These are phyloP conservation scores for Picathartes gymnocephalus DNA, from an alignment of 2,113 vertebrate species.

Conservation along the genomic window DNA sequence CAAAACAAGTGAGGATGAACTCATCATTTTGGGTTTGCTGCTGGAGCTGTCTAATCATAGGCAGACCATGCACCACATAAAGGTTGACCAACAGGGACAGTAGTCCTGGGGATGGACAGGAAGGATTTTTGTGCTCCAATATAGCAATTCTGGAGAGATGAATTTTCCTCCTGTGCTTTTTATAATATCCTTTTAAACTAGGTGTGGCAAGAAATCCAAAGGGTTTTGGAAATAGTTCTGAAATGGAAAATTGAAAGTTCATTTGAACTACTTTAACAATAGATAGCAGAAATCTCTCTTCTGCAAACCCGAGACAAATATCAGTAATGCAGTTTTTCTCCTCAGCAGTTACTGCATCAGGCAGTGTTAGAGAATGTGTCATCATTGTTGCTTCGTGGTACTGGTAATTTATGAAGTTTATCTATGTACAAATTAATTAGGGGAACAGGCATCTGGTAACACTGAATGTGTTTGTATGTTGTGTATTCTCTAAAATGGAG, in stretches of 20 bases:
- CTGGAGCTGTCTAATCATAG: neutral
- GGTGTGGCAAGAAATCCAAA: neutral
- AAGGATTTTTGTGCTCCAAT: neutral
- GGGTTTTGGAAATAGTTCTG: neutral
- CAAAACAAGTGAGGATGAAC: neutral
- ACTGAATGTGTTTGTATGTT: neutral
- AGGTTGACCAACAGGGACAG: rapidly evolving
- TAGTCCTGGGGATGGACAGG: neutral
- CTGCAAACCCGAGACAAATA: neutral
- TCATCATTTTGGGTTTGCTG: neutral
- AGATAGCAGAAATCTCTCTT: neutral
- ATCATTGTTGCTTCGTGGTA: neutral
- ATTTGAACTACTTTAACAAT: neutral
- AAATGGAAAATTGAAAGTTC: neutral
- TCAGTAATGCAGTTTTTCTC: neutral
- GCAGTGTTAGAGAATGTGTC: neutral
- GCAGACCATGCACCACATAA: neutral
- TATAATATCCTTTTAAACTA: neutral
- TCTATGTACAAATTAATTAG: neutral
- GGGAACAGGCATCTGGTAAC: neutral
- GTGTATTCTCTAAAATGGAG: neutral
- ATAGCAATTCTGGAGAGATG: neutral
- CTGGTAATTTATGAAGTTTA: neutral
- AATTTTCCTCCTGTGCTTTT: neutral
- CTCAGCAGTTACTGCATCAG: neutral